Conservation (phyloP, 2,797 vertebrate genomes). For the Poecilia wingei region DNA sequence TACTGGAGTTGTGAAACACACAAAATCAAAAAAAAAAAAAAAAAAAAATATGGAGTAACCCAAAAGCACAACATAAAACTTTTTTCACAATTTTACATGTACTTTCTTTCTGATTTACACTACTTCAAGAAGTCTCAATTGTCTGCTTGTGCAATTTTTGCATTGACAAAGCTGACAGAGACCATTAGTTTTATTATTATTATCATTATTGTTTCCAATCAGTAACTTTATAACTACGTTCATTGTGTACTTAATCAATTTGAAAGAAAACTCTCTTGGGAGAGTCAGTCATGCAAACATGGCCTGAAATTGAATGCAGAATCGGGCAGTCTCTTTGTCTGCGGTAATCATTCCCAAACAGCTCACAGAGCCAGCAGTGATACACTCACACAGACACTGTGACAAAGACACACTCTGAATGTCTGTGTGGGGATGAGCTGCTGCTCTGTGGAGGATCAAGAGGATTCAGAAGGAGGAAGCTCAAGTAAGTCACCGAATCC, state of each 20-base stretch:
- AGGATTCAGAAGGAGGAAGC: constrained; percentile 11
- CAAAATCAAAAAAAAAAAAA: too few relatives aligned
- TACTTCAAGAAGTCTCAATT: not conserved
- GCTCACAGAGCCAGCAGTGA: constrained; percentile 3
- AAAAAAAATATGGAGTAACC: not conserved
- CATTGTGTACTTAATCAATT: not conserved
- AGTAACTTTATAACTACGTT: not conserved
- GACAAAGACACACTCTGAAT: not conserved
- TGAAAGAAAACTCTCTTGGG: not conserved
- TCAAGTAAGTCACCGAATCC: constrained; percentile 28
- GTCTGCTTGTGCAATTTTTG: not conserved
- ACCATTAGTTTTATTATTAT: not conserved
- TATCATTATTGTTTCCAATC: not conserved
- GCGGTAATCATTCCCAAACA: not conserved
- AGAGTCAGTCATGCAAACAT: not conserved
- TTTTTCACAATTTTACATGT: not conserved
- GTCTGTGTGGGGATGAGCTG: not conserved
- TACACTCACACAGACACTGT: not conserved
- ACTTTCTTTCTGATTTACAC: not conserved
- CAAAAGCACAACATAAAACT: not conserved
- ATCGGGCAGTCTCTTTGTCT: not conserved
- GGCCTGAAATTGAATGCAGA: not conserved
- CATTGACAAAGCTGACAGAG: not conserved
- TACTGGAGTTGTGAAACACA: too few relatives aligned
- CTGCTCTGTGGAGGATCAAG: constrained; percentile 15